These are phyloP conservation scores for Micrasema minimum DNA, from an alignment of 1,140 invertebrate genomes.

Conservation along the genomic window DNA sequence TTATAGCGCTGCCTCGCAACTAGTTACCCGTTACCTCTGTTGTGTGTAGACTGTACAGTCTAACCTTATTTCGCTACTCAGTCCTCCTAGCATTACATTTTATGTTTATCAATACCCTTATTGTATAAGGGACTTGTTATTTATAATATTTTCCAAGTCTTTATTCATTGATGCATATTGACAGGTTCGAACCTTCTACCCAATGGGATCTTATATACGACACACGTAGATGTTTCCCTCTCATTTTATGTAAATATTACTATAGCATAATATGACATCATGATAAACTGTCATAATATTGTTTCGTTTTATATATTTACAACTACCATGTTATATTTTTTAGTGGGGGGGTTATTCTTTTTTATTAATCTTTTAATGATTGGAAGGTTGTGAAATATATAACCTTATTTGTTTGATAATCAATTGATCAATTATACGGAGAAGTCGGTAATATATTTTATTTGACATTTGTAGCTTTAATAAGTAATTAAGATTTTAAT, in stretches of 20 bases:
- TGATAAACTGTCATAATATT: constrained; percentile 27
- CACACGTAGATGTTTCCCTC: constrained; percentile 3
- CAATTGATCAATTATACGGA: constrained; percentile 42
- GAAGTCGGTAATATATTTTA: constrained; percentile 29
- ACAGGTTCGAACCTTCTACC: background rate
- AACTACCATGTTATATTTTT: constrained; percentile 6
- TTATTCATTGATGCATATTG: background rate
- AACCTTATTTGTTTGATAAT: constrained; percentile 40
- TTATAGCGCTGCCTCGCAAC: constrained; percentile 40
- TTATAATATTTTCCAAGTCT: constrained; percentile 6
- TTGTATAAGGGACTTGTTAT: constrained; percentile 8
- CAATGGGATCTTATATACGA: background rate
- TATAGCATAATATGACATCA: constrained; percentile 1
- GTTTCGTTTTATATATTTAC: constrained; percentile 29
- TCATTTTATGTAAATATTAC: constrained; percentile 14
- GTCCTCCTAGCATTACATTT: background rate
- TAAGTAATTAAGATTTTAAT: constrained; percentile 40
- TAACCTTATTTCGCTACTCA: constrained; percentile 36
- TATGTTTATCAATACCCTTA: constrained; percentile 2
- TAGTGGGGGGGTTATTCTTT: constrained; percentile 13
- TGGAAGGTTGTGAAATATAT: constrained; percentile 45
- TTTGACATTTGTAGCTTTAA: constrained; percentile 44
- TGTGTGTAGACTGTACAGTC: constrained; percentile 18
- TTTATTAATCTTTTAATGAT: constrained; percentile 35
- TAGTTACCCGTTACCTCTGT: constrained; percentile 32